Evolutionary conservation across 1,140 invertebrate species (phyloP).

Genomic region (Gryon sp.): DNA sequence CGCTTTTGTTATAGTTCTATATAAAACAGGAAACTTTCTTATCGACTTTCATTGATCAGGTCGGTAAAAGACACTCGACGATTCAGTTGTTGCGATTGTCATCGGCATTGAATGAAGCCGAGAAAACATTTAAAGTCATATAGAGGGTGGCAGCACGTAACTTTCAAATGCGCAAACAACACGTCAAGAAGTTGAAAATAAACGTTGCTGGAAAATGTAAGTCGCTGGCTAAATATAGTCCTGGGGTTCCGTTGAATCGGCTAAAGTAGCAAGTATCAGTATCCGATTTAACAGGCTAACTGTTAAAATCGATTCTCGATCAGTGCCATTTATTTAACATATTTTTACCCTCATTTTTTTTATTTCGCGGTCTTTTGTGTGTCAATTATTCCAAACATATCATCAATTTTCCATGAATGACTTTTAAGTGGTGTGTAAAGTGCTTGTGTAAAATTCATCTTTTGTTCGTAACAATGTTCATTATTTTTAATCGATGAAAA

Average conservation of each 20-base stretch:
- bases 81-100: conserved; percentile 10
- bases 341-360: too few species aligned
- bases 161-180: conserved; percentile 50
- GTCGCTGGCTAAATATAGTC: conserved; percentile 64
- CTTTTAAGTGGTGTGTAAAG: too few species aligned
- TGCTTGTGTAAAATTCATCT: too few species aligned
- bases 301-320: conserved; percentile 62
- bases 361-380: conserved; percentile 4
- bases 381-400: too few species aligned
- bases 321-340: too few species aligned
- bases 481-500: too few species aligned
- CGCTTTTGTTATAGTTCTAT: background rate
- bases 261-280: conserved; percentile 66
- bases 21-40: conserved; percentile 12
- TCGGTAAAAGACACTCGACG: conserved; percentile 26
- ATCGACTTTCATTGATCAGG: conserved; percentile 4
- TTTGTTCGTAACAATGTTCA: too few species aligned
- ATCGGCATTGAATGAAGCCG: conserved; percentile 17
- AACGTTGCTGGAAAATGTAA: conserved; percentile 72
- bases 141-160: conserved; percentile 63
- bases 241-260: conserved; percentile 62
- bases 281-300: conserved; percentile 63
- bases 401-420: too few species aligned
- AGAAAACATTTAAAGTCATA: conserved; percentile 40
- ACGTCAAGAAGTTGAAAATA: conserved; percentile 71